A percentile compares a stretch with the other conserved stretches of the same genome.
Evolutionary conservation across 1,140 invertebrate species (phyloP).

Genomic region (Aphaenogaster ashmeadi): DNA sequence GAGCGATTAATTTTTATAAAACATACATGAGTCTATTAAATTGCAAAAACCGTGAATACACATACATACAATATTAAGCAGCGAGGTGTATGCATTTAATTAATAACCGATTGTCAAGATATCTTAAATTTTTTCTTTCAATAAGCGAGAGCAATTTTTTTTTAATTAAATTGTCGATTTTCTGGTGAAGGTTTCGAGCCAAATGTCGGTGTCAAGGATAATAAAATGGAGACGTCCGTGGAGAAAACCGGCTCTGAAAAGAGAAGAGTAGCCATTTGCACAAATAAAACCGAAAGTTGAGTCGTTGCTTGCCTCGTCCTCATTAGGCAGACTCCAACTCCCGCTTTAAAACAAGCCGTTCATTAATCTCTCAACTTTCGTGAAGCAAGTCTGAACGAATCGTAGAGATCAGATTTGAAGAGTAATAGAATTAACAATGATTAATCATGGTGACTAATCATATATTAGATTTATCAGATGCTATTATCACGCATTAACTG

Average conservation of each 20-base stretch:
- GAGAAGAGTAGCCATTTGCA: conserved; percentile 38
- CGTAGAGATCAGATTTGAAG: not conserved
- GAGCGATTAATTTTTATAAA: conserved; percentile 14
- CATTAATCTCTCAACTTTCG: conserved; percentile 18
- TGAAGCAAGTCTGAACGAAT: not conserved
- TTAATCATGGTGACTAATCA: not conserved
- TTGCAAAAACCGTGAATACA: not conserved
- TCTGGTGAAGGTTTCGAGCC: not conserved
- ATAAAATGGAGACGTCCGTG: not conserved
- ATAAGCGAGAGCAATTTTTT: conserved; percentile 2
- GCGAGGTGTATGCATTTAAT: not conserved
- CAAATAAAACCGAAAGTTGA: conserved; percentile 60
- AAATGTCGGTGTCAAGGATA: not conserved
- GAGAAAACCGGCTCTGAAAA: conserved; percentile 54
- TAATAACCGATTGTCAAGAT: not conserved
- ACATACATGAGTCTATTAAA: not conserved
- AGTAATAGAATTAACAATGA: not conserved
- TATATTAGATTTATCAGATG: not conserved
- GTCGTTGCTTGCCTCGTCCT: not conserved
- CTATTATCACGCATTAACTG: not conserved
- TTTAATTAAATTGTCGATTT: not conserved
- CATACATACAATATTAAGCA: not conserved
- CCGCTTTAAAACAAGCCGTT: not conserved
- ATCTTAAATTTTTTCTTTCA: not conserved
- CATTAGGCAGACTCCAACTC: not conserved